phyloP scores from a whole-genome alignment of 2,888 invertebrate genomes.

The Orthonevra nobilis region DNA sequence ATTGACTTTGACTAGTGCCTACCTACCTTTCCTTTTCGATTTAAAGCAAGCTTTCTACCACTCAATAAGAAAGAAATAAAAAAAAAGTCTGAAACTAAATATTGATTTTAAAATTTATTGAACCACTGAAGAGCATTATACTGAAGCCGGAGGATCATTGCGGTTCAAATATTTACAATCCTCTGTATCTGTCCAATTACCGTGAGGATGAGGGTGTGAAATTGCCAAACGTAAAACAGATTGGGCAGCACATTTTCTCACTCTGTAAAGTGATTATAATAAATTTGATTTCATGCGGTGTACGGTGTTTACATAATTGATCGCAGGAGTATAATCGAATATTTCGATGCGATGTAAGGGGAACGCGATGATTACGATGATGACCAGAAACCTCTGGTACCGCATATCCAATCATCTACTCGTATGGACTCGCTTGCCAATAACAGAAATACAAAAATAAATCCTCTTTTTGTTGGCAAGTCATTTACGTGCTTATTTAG shows the following conservation, averaged over 20 bases:
- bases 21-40: too few relatives aligned
- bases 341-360: constrained; percentile 10
- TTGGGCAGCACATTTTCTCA: constrained; percentile 56
- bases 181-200: constrained; percentile 59
- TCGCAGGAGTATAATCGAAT: constrained; percentile 54
- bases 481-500: constrained; percentile 5
- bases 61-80: constrained; percentile 26
- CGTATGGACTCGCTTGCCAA: not conserved
- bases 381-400: not conserved
- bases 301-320: constrained; percentile 57
- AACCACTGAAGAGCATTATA: constrained; percentile 22
- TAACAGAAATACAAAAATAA: constrained; percentile 16
- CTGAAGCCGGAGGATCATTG: not conserved
- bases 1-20: too few relatives aligned
- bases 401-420: too few relatives aligned
- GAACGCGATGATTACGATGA: not conserved
- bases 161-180: constrained; percentile 65
- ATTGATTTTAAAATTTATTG: constrained; percentile 67
- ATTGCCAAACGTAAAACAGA: constrained; percentile 64
- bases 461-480: constrained; percentile 17
- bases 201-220: constrained; percentile 56
- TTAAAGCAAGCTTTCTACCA: too few relatives aligned
- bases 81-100: constrained; percentile 44
- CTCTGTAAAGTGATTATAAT: constrained; percentile 65
- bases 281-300: constrained; percentile 66